Conservation (phyloP, 2,888 invertebrate species). For the Phaedon cochleariae region DNA sequence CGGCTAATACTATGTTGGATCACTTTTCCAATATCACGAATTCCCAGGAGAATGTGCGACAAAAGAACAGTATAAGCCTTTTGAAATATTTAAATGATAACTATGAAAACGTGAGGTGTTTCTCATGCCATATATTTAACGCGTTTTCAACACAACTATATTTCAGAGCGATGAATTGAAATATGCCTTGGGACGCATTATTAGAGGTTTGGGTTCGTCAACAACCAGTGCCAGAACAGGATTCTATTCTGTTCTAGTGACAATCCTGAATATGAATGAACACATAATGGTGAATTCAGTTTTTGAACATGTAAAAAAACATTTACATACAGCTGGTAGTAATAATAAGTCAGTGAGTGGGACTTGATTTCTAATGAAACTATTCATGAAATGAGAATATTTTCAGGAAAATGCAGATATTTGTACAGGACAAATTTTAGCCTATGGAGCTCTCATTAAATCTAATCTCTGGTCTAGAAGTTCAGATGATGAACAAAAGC, state of each 20-base stretch:
- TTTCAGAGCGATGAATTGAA: slow-evolving; percentile 70
- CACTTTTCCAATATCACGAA: slow-evolving; percentile 61
- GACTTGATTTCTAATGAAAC: too few species aligned
- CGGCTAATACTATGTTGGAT: slow-evolving; percentile 59
- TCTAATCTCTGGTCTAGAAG: slow-evolving; percentile 68
- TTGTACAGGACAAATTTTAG: slow-evolving; percentile 74
- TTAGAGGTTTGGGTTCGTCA: slow-evolving; percentile 78
- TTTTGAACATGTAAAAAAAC: slow-evolving; percentile 69
- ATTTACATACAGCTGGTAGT: slow-evolving; percentile 69
- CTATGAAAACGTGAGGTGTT: slow-evolving; percentile 59
- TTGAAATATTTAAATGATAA: slow-evolving; percentile 59
- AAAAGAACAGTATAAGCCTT: slow-evolving; percentile 60
- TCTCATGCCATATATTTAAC: slow-evolving; percentile 36
- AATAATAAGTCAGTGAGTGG: slow-evolving; percentile 75
- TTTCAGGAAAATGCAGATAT: slow-evolving; percentile 78
- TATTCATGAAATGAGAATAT: slow-evolving; percentile 21
- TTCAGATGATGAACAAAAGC: slow-evolving; percentile 63
- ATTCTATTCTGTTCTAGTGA: slow-evolving; percentile 74
- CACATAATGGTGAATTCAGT: slow-evolving; percentile 65
- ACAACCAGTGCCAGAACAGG: slow-evolving; percentile 71
- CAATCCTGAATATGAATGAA: slow-evolving; percentile 65
- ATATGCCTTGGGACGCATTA: slow-evolving; percentile 74
- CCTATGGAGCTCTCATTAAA: slow-evolving; percentile 75
- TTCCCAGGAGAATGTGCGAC: slow-evolving; percentile 58
- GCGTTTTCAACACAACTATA: slow-evolving; percentile 20